Evolutionary conservation across 2,797 vertebrate genomes (phyloP), one percentile per base, ranked within the genome.

Genomic region (Echiichthys vipera): DNA sequence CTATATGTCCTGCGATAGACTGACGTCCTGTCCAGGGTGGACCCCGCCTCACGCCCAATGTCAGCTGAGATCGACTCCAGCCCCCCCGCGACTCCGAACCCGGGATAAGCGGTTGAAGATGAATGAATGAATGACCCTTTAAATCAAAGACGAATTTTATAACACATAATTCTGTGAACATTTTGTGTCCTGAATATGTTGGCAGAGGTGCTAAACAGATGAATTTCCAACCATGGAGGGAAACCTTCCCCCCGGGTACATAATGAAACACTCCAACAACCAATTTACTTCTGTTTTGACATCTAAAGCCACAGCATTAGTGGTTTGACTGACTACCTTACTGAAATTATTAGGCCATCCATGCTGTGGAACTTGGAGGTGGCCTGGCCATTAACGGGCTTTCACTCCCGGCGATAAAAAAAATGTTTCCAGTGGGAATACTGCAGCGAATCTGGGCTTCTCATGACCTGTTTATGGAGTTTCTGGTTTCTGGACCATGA

Each of bases 391-490:
- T 84, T 67, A 75, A 68, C 7, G 5, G 15, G 25, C 29, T 65
- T 78, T 71, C 71, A 80, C 54, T 85, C 71, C 77, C 71, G 74
- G 76, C n/a, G 18, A 55, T 70, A 22, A 42, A 53, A 13, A 84
- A 54, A 1, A 7, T 17, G 30, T 45, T 78, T 75, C 78, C 57
- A 71, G 18, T 22, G 59, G 74, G 80, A 78, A 80, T 54, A 76
- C 65, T 29, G 30, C 37, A 34, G 62, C 32, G n/a, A 70, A 67
- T 73, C 53, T 71, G 46, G 50, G 73, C 69, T 84, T 76, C 43
- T 79, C 49, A 0, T 89, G 90, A 86, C 89, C 90, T 82, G 78
- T 79, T 90, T 91, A 63, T 82, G 66, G 78, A 84, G 74, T 51
- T 55, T 71, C 65, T 70, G 69, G 45, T 87, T 89, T 85, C 72